Evolutionary conservation across 2,888 invertebrate genomes (phyloP), one percentile per base, ranked within the genome.

Genomic region (Cactoblastis cactorum): DNA sequence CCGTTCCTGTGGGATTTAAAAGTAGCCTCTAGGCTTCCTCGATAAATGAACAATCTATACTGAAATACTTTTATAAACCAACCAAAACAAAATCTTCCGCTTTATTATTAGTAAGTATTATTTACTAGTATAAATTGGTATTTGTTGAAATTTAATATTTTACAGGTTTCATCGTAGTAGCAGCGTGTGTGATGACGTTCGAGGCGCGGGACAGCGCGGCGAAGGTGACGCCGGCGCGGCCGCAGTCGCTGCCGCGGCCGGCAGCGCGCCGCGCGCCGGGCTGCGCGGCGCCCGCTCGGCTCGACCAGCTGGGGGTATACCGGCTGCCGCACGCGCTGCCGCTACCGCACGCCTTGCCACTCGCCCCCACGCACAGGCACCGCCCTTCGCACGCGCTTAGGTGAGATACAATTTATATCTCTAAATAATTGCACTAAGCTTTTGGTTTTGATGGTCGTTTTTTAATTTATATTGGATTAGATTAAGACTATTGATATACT

Each of bases 101-200:
- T n/a, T n/a, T n/a, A n/a, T n/a, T n/a, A n/a, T n/a, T n/a, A n/a
- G n/a, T n/a, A n/a, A n/a, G n/a, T n/a, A n/a, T n/a, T n/a, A n/a
- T n/a, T 22, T 22, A 6, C 8, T 28, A 28, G 9, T 6, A 28
- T 2, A 28, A 9, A 28, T 28, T 28, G 8, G 9, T 6, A 6
- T 28, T 1, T 28, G 3, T 22, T 22, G 22, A 22, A 22, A 22
- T 28, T 9, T 6, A 28, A 1, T 51, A 41, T 15, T 41, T 57
- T 57, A 12, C 64, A 96, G 95, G 97, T 34, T 98, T 98, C 78
- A 96, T 98, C 62, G 96, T 98, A 35, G 98, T 98, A 17, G 97
- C 98, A 24, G 97, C 98, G 0, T 98, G 98, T 74, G 98, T 99
- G 49, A 97, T 98, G 95, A 98, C 98, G n/a, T 97, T 98, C 74